These are phyloP conservation scores for Polymixis flavicincta DNA, from an alignment of 2,888 invertebrate genomes.

Conservation along the genomic window DNA sequence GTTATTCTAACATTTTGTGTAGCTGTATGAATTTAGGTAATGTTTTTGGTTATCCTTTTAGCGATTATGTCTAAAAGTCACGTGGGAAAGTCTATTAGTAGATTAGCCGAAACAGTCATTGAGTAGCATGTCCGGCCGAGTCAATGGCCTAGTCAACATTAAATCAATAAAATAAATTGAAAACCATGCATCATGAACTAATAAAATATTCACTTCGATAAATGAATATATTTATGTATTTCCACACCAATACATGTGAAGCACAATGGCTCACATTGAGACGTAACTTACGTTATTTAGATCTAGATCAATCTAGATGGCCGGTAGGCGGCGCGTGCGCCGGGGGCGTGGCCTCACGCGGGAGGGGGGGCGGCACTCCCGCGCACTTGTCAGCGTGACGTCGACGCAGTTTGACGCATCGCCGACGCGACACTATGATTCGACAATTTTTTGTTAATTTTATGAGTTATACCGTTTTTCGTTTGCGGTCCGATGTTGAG, in stretches of 20 bases:
- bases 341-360: slow-evolving; percentile 78
- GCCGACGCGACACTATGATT: slow-evolving; percentile 62
- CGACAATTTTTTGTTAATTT: slow-evolving; percentile 64
- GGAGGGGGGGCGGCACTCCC: slow-evolving; percentile 79
- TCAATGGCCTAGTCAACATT: slow-evolving; percentile 25
- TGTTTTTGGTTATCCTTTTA: background rate
- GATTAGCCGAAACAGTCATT: background rate
- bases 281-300: slow-evolving; percentile 70
- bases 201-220: slow-evolving; percentile 34
- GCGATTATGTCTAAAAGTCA: background rate
- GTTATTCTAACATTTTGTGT: slow-evolving; percentile 22
- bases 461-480: slow-evolving; percentile 34
- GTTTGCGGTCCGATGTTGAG: slow-evolving; percentile 1
- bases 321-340: slow-evolving; percentile 83
- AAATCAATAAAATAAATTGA: slow-evolving; percentile 25
- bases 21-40: slow-evolving; percentile 11
- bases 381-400: slow-evolving; percentile 85
- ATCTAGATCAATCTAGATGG: slow-evolving; percentile 87
- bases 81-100: background rate
- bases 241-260: slow-evolving; percentile 41
- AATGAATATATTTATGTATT: slow-evolving; percentile 52
- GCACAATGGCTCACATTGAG: slow-evolving; percentile 62
- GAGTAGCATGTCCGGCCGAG: background rate
- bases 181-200: slow-evolving; percentile 4
- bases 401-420: slow-evolving; percentile 74